A percentile compares a stretch with the other conserved stretches of the same genome.
Conservation (phyloP, 2,888 invertebrate species). For the Abrostola tripartita region DNA sequence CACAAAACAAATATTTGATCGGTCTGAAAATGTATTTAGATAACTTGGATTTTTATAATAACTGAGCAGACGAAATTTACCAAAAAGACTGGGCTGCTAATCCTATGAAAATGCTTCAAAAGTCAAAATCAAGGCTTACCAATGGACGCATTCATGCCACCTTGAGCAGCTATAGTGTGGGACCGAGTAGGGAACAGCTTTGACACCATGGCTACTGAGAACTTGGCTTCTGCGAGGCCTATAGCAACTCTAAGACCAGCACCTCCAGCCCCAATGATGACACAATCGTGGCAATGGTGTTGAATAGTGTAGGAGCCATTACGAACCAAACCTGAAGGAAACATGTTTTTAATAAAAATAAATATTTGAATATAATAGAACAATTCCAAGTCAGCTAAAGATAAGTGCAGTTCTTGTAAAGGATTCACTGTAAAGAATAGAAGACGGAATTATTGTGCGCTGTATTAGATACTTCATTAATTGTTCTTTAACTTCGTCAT, state of each 20-base stretch:
- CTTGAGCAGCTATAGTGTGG: conserved; percentile 99
- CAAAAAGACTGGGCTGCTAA: no score
- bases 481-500: no score
- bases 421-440: no score
- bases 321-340: conserved; percentile 44
- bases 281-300: conserved; percentile 97
- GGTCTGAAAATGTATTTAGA: no score
- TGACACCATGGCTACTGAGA: conserved; percentile 97
- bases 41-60: no score
- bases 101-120: neutral
- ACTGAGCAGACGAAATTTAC: no score
- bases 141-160: conserved; percentile 99
- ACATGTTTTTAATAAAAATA: neutral
- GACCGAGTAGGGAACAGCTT: conserved; percentile 99
- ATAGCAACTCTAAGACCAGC: conserved; percentile 98
- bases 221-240: conserved; percentile 96
- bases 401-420: no score
- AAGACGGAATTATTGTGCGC: no score
- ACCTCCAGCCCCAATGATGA: conserved; percentile 98
- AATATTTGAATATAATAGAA: no score
- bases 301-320: conserved; percentile 92
- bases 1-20: no score
- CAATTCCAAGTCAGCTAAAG: no score
- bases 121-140: conserved; percentile 77
- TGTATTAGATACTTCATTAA: no score